These are phyloP conservation scores for Argyrosomus regius DNA, from an alignment of 2,797 vertebrate species.

Conservation along the genomic window DNA sequence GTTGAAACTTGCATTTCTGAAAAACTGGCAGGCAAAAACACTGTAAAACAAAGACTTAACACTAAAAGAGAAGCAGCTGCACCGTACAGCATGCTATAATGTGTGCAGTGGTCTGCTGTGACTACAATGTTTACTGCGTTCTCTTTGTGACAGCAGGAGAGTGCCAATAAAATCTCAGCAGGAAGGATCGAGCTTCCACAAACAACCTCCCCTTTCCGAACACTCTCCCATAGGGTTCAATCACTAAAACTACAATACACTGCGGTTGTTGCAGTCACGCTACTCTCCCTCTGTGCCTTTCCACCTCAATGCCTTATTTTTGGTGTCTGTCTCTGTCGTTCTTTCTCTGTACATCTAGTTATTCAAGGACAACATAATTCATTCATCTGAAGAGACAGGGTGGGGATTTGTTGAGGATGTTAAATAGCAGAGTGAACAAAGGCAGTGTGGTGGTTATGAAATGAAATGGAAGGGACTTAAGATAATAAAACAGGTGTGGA, in stretches of 20 bases:
- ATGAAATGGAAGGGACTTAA: constrained; percentile 54
- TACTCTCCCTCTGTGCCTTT: constrained; percentile 17
- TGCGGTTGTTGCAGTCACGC: background rate
- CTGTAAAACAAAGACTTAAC: constrained; percentile 25
- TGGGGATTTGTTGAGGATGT: constrained; percentile 11
- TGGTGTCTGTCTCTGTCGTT: background rate
- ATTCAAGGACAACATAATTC: background rate
- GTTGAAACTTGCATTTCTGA: constrained; percentile 25
- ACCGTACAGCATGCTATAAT: constrained; percentile 1
- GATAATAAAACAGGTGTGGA: constrained; percentile 37
- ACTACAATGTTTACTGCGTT: constrained; percentile 7
- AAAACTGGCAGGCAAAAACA: constrained; percentile 23
- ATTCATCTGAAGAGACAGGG: background rate
- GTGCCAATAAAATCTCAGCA: constrained; percentile 20
- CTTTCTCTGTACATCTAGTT: background rate
- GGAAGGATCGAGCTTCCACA: constrained; percentile 22
- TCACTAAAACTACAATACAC: constrained; percentile 28
- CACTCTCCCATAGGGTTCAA: background rate
- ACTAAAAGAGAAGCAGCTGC: constrained; percentile 37
- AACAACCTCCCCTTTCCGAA: constrained; percentile 13
- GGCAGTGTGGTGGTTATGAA: constrained; percentile 34
- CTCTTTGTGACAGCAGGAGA: constrained; percentile 15
- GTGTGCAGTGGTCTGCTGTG: constrained; percentile 5
- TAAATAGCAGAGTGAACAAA: constrained; percentile 34
- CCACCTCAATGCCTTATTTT: background rate